Evolutionary conservation across 2,113 vertebrate species (phyloP), one percentile per base, ranked within the genome.

Genomic region (Suncus etruscus): DNA sequence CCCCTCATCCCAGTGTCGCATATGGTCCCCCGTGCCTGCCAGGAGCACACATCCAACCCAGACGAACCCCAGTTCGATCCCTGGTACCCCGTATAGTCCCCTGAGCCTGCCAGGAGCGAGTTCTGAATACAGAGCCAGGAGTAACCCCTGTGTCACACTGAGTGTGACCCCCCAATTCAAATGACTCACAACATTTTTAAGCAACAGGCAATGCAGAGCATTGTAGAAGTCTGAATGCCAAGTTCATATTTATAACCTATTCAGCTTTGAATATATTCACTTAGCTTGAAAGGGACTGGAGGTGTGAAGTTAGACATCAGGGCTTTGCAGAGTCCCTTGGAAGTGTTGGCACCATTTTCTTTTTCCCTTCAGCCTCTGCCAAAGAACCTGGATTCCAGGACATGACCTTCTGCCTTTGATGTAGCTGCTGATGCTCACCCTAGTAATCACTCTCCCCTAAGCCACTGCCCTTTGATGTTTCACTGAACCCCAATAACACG

Each of bases 241-340:
- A 24, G 54, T 81, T 90, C 10, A 15, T 77, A 48, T 93, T 88
- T 93, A 47, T 83, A 51, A 54, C 27, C 8, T 88, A 51, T 77
- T 54, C 89, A 84, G 72, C 63, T 92, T 47, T 63, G 39, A 86
- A 75, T 92, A 91, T 83, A 87, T 92, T 78, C 25, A 47, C 79
- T 94, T 83, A 70, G 39, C 79, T 94, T 83, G 74, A 94, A 86
- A 91, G 77, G 92, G 91, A 90, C 70, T 39, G n/a, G 85, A 83
- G 63, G 91, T 74, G 61, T 32, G 20, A 87, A 85, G 72, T 58
- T 69, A 39, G 88, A 74, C 47, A 83, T 83, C 82, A 72, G 72
- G 50, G 75, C 68, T 80, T 88, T 74, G 45, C 92, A 76, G 54
- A 77, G 86, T 45, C 85, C 75, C 88, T 94, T 91, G 87, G 89